A percentile compares a stretch with the other conserved stretches of the same genome.
phyloP scores from a whole-genome alignment of 2,888 invertebrate species.

The Frankliniella intonsa region DNA sequence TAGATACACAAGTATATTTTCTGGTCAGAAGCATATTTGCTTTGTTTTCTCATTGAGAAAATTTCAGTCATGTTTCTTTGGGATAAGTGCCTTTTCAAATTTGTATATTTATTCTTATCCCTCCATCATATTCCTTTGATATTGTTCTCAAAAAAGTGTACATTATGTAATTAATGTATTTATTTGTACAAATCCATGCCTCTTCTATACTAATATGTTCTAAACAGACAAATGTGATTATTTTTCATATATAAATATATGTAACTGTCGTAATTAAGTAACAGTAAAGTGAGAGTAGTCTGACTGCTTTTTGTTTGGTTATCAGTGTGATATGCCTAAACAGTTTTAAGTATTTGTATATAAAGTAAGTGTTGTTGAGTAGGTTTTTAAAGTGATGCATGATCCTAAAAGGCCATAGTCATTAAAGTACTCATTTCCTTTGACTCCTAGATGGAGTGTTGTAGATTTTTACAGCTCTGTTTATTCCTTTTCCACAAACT shows the following conservation, averaged over 20 bases:
- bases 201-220: not conserved
- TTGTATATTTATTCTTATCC: not conserved
- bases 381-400: not conserved
- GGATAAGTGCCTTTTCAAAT: not conserved
- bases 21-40: not conserved
- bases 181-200: not conserved
- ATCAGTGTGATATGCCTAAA: not conserved
- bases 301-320: slow-evolving; percentile 2
- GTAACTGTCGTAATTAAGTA: not conserved
- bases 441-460: no score
- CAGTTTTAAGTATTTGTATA: not conserved
- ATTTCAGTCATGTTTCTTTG: not conserved
- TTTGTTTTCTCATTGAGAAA: not conserved
- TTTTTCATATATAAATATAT: not conserved
- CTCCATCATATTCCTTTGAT: not conserved
- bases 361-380: not conserved
- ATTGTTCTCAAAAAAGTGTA: not conserved
- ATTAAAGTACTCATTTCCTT: no score
- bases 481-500: no score
- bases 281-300: not conserved
- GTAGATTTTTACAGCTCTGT: no score
- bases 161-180: slow-evolving; percentile 18
- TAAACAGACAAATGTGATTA: slow-evolving; percentile 14
- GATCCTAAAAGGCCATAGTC: no score
- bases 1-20: not conserved